Evolutionary conservation across 2,888 invertebrate genomes (phyloP).

Genomic region (Drosophila rellima): DNA sequence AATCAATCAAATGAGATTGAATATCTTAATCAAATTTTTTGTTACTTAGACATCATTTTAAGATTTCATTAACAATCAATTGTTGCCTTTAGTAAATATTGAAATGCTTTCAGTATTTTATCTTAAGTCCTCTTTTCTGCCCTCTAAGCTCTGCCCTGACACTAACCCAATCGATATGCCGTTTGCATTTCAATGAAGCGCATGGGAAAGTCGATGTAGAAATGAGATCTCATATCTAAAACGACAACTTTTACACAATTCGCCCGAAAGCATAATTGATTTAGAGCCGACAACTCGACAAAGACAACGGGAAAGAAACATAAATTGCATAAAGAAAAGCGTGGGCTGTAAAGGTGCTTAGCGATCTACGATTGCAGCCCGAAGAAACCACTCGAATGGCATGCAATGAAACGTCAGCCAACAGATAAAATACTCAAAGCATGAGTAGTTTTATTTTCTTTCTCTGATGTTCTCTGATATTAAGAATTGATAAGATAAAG

Average conservation of each 20-base stretch:
- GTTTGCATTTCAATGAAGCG: slow-evolving; percentile 32
- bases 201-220: slow-evolving; percentile 49
- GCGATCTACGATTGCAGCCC: slow-evolving; percentile 39
- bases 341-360: slow-evolving; percentile 56
- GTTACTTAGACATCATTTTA: too few species aligned
- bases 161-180: slow-evolving; percentile 30
- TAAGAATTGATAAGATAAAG: slow-evolving; percentile 33
- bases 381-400: slow-evolving; percentile 35
- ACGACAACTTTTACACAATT: slow-evolving; percentile 56
- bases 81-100: too few species aligned
- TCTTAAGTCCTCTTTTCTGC: background rate
- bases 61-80: too few species aligned
- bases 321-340: slow-evolving; percentile 66
- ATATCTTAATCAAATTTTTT: too few species aligned
- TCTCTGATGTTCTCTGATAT: slow-evolving; percentile 9
- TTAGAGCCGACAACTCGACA: slow-evolving; percentile 58
- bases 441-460: slow-evolving; percentile 26
- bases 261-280: slow-evolving; percentile 64
- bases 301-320: slow-evolving; percentile 41
- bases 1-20: too few species aligned
- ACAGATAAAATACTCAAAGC: slow-evolving; percentile 28
- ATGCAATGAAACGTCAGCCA: slow-evolving; percentile 40
- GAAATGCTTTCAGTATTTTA: background rate
- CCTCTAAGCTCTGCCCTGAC: background rate
- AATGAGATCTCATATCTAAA: slow-evolving; percentile 45